phyloP scores from a whole-genome alignment of 1,140 invertebrate genomes.

The Plutomurus gul region DNA sequence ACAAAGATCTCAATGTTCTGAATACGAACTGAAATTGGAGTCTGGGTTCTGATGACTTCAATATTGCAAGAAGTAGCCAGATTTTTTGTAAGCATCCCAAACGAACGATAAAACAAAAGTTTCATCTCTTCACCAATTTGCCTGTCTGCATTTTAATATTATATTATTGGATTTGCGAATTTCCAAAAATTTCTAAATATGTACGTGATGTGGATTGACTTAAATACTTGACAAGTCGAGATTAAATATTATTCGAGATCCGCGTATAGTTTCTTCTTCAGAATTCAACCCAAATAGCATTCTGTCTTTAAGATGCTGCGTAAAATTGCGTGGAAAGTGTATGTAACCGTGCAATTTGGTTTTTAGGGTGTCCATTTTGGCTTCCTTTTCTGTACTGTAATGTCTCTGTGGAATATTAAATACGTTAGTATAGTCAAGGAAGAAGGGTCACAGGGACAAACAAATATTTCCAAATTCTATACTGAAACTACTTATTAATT shows the following conservation, averaged over 20 bases:
- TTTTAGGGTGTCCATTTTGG: neutral
- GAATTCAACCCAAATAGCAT: neutral
- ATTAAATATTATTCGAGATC: neutral
- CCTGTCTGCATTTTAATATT: no score
- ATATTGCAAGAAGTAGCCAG: neutral
- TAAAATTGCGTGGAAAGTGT: conserved; percentile 19
- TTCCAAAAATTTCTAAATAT: neutral
- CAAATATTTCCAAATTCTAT: no score
- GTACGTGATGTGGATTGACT: neutral
- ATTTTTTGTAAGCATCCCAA: neutral
- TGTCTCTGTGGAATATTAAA: neutral
- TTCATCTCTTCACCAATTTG: neutral
- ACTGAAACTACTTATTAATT: no score
- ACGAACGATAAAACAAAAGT: neutral
- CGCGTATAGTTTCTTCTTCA: neutral
- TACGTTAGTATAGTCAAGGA: neutral
- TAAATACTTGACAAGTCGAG: neutral
- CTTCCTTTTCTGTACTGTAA: neutral
- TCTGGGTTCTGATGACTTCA: neutral
- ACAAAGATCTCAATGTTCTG: neutral
- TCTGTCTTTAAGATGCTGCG: conserved; percentile 6
- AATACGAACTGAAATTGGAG: neutral
- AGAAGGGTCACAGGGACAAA: no score
- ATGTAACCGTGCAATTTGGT: neutral
- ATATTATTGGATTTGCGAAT: neutral